Conservation (phyloP, 30 jellyfish, hydroid and myxozoan species). For the Kudoa iwatai region DNA sequence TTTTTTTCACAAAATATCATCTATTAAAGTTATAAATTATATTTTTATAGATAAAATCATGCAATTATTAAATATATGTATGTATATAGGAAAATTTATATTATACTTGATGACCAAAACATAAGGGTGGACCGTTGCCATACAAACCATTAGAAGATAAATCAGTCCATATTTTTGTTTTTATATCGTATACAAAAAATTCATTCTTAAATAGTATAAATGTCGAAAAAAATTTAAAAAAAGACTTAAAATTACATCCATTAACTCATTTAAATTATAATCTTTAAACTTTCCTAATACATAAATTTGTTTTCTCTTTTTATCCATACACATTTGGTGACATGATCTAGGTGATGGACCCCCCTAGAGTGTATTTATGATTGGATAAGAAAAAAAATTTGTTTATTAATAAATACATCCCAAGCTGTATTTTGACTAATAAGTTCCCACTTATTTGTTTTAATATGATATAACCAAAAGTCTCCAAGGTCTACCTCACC, state of each 20-base stretch:
- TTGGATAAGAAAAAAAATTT: neutral
- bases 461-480: conserved; percentile 37
- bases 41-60: neutral
- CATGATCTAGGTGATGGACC: conserved; percentile 73
- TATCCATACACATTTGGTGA: conserved; percentile 42
- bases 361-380: conserved; percentile 7
- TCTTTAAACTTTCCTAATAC: conserved; percentile 32
- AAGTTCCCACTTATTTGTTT: conserved; percentile 22
- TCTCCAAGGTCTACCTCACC: conserved; percentile 48
- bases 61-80: neutral
- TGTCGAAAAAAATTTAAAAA: neutral
- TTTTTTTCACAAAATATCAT: conserved; percentile 23
- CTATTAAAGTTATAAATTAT: conserved; percentile 3
- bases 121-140: conserved; percentile 44
- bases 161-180: conserved; percentile 19
- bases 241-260: conserved; percentile 18
- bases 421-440: conserved; percentile 9
- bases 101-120: conserved; percentile 62
- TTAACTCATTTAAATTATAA: conserved; percentile 13
- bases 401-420: conserved; percentile 10
- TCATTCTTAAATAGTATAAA: conserved; percentile 36
- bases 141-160: conserved; percentile 13
- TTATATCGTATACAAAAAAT: conserved; percentile 23
- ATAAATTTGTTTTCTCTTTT: conserved; percentile 7
- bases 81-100: neutral